Percentiles rank a stretch among this genome's conserved stretches.
Evolutionary conservation across 2,797 vertebrate species (phyloP).

Genomic region (Ctenosaura bakeri): DNA sequence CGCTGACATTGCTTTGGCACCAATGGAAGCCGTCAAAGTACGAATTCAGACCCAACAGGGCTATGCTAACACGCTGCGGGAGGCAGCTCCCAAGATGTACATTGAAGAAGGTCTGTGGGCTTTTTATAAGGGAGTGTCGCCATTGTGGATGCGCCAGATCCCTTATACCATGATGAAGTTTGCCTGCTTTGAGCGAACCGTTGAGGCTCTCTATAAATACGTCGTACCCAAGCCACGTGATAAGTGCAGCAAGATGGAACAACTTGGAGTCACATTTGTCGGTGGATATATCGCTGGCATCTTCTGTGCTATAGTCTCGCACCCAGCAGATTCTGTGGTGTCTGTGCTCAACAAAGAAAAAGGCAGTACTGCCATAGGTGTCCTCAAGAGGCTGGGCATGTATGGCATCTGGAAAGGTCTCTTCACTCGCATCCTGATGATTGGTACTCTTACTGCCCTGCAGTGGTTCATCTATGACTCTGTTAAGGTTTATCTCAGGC

Average conservation of each 20-base stretch:
- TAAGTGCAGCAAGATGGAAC: slow-evolving; percentile 55
- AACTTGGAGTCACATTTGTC: slow-evolving; percentile 61
- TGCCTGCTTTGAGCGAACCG: slow-evolving; percentile 58
- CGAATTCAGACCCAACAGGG: slow-evolving; percentile 57
- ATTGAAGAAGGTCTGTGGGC: slow-evolving; percentile 62
- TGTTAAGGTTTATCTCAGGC: slow-evolving; percentile 49
- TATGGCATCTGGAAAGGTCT: slow-evolving; percentile 54
- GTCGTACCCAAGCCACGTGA: slow-evolving; percentile 52
- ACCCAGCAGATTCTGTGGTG: slow-evolving; percentile 54
- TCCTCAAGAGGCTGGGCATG: slow-evolving; percentile 25
- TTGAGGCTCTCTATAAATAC: slow-evolving; percentile 49
- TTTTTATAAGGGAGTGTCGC: slow-evolving; percentile 59
- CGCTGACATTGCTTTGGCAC: slow-evolving; percentile 53
- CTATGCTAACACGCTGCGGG: slow-evolving; percentile 26
- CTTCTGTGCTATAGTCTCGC: slow-evolving; percentile 59
- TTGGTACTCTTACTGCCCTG: slow-evolving; percentile 51
- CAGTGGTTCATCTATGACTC: slow-evolving; percentile 60
- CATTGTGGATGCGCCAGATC: slow-evolving; percentile 63
- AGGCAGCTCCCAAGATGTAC: slow-evolving; percentile 40
- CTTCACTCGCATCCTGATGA: slow-evolving; percentile 37
- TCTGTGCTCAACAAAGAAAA: slow-evolving; percentile 63
- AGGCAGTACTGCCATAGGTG: not conserved
- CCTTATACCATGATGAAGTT: slow-evolving; percentile 62
- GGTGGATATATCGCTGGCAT: slow-evolving; percentile 55
- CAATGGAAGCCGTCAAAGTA: slow-evolving; percentile 56